A percentile compares a stretch with the other conserved stretches of the same genome.
Conservation (phyloP, 2,888 invertebrate genomes). For the Xestobium rufovillosum region DNA sequence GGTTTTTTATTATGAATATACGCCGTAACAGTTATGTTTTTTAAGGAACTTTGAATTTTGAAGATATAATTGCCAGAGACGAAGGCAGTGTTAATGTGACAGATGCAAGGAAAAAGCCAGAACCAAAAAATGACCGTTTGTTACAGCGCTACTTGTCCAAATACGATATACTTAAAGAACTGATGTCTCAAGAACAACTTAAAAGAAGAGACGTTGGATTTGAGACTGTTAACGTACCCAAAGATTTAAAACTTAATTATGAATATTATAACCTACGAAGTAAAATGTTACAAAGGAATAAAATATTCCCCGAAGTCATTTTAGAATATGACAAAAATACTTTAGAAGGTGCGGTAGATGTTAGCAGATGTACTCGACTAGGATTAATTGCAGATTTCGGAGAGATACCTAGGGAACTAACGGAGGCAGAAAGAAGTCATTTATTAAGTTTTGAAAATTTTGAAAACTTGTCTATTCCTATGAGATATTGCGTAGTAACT, state of each 20-base stretch:
- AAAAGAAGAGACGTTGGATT: background rate
- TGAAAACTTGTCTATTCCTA: constrained; percentile 34
- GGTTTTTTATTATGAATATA: too few species aligned
- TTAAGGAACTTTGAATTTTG: constrained; percentile 29
- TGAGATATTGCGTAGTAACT: constrained; percentile 33
- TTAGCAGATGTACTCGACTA: constrained; percentile 32
- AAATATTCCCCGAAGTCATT: constrained; percentile 22
- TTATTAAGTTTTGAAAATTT: constrained; percentile 35
- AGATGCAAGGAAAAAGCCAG: background rate
- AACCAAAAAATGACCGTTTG: background rate
- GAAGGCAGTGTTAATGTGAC: background rate
- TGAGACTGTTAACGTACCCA: background rate
- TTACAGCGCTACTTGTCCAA: too few species aligned
- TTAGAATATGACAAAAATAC: constrained; percentile 24
- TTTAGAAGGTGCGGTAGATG: constrained; percentile 30
- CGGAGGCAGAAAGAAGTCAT: constrained; percentile 28
- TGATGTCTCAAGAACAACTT: background rate
- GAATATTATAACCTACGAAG: background rate
- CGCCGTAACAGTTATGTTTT: background rate
- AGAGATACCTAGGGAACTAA: constrained; percentile 24
- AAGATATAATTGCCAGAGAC: constrained; percentile 26
- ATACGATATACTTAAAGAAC: background rate
- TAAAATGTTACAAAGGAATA: background rate
- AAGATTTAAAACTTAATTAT: background rate
- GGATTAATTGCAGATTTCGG: constrained; percentile 29